phyloP scores from a whole-genome alignment of 2,113 vertebrate genomes.

The Crotalus viridis region DNA sequence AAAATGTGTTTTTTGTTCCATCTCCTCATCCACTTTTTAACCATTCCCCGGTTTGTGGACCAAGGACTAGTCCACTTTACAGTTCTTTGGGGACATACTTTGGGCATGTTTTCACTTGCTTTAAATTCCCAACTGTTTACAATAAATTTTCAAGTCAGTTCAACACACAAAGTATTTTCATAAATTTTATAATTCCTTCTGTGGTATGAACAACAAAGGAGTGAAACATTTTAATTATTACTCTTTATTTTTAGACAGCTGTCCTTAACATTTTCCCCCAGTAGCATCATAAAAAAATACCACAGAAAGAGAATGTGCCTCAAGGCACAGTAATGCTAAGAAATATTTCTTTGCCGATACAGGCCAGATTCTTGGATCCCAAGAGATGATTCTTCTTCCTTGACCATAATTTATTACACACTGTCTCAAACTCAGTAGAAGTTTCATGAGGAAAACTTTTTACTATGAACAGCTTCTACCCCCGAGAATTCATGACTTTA shows the following conservation, averaged over 20 bases:
- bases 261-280: neutral
- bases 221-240: neutral
- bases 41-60: neutral
- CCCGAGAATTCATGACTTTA: conserved; percentile 14
- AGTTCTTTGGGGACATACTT: neutral
- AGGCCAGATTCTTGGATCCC: conserved; percentile 6
- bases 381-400: conserved; percentile 19
- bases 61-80: neutral
- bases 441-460: conserved; percentile 14
- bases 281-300: neutral
- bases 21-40: neutral
- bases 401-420: conserved; percentile 27
- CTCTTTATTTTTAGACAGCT: neutral
- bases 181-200: neutral
- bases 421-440: conserved; percentile 30
- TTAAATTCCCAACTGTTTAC: neutral
- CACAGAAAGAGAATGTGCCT: conserved; percentile 5
- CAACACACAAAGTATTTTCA: neutral
- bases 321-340: conserved; percentile 11
- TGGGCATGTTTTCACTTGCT: neutral
- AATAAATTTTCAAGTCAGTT: neutral
- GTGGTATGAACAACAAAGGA: neutral
- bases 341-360: conserved; percentile 23
- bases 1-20: neutral
- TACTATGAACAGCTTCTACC: neutral